Base-by-base conservation (phyloP, 2,113 vertebrate genomes). In the Solenodon paradoxus region DNA sequence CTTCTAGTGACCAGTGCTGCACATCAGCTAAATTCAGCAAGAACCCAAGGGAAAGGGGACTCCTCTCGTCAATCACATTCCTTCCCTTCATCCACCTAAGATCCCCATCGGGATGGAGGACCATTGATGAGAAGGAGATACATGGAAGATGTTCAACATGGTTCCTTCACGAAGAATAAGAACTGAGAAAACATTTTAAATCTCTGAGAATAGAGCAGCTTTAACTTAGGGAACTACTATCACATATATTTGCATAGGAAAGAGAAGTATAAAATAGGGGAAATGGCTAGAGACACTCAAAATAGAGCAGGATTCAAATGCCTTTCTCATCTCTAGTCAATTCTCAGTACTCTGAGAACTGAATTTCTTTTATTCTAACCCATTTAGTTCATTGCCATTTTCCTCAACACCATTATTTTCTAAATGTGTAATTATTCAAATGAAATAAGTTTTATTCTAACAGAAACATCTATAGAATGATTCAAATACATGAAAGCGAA, bases 41-140 rank as follows among this genome's bases (percentile, higher is more conserved):
- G 12, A 86, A 71, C 28, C 47, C 24, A 59, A 53, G 10, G 1
- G 17, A 0, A 42, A 38, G 0, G 2, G 13, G 2, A 1, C 5
- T 26, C 4, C n/a, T n/a, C n/a, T n/a, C n/a, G 10, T 66, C 19
- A 28, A 4, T 79, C 26, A 9, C 1, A 5, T 32, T 68, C 12
- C 74, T 24, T 5, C 17, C 26, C 0, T 32, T 32, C 16, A 26
- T 75, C 10, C 55, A 30, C 17, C 3, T 22, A 11, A 16, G 61
- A 69, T 9, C 2, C 24, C 2, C 5, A 22, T 12, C 10, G 28
- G 17, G 32, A 4, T 10, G 24, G 35, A 49, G n/a, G 38, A 66
- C n/a, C n/a, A n/a, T n/a, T n/a, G n/a, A n/a, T n/a, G 11, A 15
- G 5, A 13, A 4, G 42, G 55, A 30, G 20, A 57, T 8, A 32